Percentiles rank a stretch among this genome's conserved stretches.
Evolutionary conservation across 1,140 invertebrate genomes (phyloP).

Genomic region (Pseudomyrmex dendroicus): DNA sequence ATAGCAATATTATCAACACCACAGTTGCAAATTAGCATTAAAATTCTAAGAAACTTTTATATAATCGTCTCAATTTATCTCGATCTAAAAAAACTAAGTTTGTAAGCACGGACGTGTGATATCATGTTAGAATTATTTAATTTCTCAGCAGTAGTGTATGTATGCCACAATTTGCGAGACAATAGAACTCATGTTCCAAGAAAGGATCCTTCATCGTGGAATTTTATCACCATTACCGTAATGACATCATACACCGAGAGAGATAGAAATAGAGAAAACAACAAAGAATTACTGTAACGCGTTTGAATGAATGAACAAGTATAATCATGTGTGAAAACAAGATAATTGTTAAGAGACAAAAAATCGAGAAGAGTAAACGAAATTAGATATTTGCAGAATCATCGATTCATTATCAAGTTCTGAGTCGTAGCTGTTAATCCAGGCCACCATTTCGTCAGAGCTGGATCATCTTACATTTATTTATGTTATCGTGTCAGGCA

Average conservation of each 20-base stretch:
- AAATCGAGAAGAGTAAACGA: conserved; percentile 25
- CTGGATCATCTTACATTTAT: neutral
- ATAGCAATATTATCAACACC: neutral
- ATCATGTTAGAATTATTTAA: conserved; percentile 64
- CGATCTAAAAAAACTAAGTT: neutral
- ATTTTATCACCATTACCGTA: conserved; percentile 55
- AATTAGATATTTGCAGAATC: conserved; percentile 24
- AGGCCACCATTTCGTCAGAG: too few species aligned
- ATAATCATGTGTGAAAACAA: neutral
- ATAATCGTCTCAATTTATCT: conserved; percentile 43
- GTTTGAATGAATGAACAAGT: neutral
- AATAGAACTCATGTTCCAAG: conserved; percentile 51
- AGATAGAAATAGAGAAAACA: too few species aligned
- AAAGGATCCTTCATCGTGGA: conserved; percentile 54
- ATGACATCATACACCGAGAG: conserved; percentile 35
- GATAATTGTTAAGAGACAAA: neutral
- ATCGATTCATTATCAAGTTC: conserved; percentile 8
- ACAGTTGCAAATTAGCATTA: conserved; percentile 8
- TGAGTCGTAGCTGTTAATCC: neutral
- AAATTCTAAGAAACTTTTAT: conserved; percentile 21
- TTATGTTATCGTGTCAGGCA: neutral
- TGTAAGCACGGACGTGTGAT: conserved; percentile 41
- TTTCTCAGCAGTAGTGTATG: conserved; percentile 26
- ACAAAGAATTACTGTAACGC: too few species aligned
- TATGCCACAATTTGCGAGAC: conserved; percentile 8